Conservation (phyloP, 2,888 invertebrate species). For the Xestia ashworthii region DNA sequence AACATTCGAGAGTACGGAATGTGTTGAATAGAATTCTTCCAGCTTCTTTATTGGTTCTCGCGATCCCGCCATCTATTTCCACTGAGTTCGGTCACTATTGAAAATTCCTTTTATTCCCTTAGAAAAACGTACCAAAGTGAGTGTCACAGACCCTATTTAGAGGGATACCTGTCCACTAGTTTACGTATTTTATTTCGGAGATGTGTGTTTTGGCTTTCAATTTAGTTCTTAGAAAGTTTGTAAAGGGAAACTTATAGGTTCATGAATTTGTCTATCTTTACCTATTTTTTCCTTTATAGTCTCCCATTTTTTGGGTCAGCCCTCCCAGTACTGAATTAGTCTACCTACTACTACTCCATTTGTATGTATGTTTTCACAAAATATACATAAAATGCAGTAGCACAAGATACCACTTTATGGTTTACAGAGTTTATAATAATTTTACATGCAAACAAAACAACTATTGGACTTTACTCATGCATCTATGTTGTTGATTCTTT, state of each 20-base stretch:
- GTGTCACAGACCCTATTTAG: constrained; percentile 46
- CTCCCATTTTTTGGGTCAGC: neutral
- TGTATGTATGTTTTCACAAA: neutral
- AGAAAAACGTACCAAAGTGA: constrained; percentile 53
- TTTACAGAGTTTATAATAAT: neutral
- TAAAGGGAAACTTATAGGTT: constrained; percentile 10
- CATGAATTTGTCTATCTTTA: constrained; percentile 5
- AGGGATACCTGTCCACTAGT: constrained; percentile 51
- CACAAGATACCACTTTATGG: neutral
- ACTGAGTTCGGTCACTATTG: constrained; percentile 64
- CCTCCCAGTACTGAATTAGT: neutral
- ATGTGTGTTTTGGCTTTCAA: constrained; percentile 36
- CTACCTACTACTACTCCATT: neutral
- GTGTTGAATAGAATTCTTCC: constrained; percentile 79
- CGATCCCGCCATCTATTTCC: constrained; percentile 58
- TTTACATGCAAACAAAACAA: neutral
- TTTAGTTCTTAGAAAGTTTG: constrained; percentile 9
- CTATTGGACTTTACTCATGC: neutral
- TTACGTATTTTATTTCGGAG: constrained; percentile 36
- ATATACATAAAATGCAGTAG: no score
- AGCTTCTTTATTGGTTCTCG: constrained; percentile 76
- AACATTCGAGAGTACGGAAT: constrained; percentile 74
- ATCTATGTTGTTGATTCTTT: neutral
- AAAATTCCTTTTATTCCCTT: constrained; percentile 65
- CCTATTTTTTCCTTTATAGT: neutral